Percentiles rank a stretch among this genome's conserved stretches.
These are phyloP conservation scores for Oreochromis mossambicus DNA, from an alignment of 2,797 vertebrate species.

Conservation along the genomic window DNA sequence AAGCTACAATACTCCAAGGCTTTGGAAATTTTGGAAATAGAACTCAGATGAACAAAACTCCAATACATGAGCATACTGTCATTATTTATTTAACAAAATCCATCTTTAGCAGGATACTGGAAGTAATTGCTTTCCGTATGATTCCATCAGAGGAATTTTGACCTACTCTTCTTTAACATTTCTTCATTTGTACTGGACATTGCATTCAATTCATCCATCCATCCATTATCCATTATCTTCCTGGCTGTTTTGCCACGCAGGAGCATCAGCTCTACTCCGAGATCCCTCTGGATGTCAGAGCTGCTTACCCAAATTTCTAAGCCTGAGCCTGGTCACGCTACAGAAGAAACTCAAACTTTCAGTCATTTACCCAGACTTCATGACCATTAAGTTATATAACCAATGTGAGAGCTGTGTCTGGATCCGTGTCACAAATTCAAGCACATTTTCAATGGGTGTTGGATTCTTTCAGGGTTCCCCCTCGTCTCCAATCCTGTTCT, in stretches of 20 bases:
- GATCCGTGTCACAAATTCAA: background rate
- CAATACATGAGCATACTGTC: background rate
- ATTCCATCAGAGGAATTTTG: background rate
- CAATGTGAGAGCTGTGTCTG: background rate
- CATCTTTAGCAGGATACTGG: background rate
- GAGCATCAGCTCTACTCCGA: background rate
- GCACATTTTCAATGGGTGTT: background rate
- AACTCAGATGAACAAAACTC: background rate
- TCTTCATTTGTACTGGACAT: background rate
- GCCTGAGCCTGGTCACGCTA: background rate
- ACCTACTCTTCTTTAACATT: background rate
- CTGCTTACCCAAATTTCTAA: background rate
- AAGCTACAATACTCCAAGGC: background rate
- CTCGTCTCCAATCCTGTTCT: background rate
- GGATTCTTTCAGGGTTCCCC: background rate
- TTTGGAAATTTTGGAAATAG: background rate
- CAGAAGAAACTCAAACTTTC: background rate
- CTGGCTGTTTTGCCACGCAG: background rate
- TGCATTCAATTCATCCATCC: background rate
- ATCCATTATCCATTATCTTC: background rate
- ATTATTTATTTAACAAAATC: background rate
- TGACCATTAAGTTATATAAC: background rate
- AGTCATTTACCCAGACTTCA: background rate
- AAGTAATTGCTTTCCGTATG: background rate
- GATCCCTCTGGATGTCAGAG: background rate